Evolutionary conservation across 1,140 invertebrate species (phyloP), one percentile per base, ranked within the genome.

Genomic region (Cherax destructor): DNA sequence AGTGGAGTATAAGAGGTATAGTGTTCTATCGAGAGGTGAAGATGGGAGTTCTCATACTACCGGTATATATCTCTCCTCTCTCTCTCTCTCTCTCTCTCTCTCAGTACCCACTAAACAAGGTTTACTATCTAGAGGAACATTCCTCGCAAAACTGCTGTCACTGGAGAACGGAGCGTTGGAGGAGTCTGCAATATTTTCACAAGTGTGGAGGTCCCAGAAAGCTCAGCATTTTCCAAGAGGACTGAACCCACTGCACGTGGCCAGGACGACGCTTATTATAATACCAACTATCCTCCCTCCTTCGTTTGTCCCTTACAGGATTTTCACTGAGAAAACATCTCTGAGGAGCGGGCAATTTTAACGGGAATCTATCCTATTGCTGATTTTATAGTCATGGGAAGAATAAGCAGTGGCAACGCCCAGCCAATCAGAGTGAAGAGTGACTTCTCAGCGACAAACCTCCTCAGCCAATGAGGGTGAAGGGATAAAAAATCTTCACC

Each of bases 181-280:
- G 69, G n/a, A 30, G 69, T 24, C 69, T 74, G 69, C 69, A 74
- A 74, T 74, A 74, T 74, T 30, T 24, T 74, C 69, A 74, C 7
- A 21, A 74, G 69, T 74, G 69, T 30, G 69, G 69, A 30, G n/a
- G 9, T 7, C 4, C 6, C 7, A 21, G 69, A n/a, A 1, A 24
- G 11, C 69, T 74, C 69, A 74, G 69, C 69, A 74, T n/a, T 74
- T 74, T 30, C 9, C 24, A 24, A 0, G 21, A 74, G 69, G n/a
- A 74, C 69, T 21, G 16, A 6, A 74, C 7, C 69, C 69, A 74
- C 7, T 30, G 69, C 69, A 74, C 69, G 18, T 11, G 65, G 13
- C 21, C 65, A 30, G 69, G 69, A 74, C n/a, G 69, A 30, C 11
- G 69, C 69, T 74, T 74, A 30, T 74, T 74, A 74, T 74, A 74